Conservation (phyloP, 2,888 invertebrate species). For the Acholoe squamosa region DNA sequence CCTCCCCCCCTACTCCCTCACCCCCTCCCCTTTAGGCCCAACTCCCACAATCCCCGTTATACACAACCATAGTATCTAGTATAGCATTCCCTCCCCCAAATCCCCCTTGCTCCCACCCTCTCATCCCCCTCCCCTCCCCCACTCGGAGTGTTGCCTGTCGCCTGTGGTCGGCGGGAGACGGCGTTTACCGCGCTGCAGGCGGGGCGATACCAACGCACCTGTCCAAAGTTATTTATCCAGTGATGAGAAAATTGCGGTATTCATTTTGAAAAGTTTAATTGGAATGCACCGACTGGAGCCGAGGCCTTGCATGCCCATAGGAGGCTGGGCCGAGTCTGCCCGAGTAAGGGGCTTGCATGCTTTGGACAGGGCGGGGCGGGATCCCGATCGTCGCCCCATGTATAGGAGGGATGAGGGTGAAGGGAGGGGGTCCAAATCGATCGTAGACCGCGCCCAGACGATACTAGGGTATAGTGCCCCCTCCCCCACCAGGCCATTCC, state of each 20-base stretch:
- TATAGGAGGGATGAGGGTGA: not conserved
- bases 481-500: not conserved
- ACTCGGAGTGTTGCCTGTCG: not conserved
- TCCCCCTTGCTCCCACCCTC: slow-evolving; percentile 1
- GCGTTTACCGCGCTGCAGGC: not conserved
- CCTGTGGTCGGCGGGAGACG: not conserved
- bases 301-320: slow-evolving; percentile 30
- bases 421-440: not conserved
- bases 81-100: not conserved
- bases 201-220: not conserved
- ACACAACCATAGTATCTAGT: too few species aligned
- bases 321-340: not conserved
- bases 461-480: not conserved
- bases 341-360: slow-evolving; percentile 18
- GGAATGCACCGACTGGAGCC: slow-evolving; percentile 54
- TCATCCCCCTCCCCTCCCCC: slow-evolving; percentile 19
- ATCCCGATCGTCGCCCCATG: not conserved
- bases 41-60: too few species aligned
- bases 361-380: slow-evolving; percentile 1
- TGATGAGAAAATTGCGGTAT: slow-evolving; percentile 61
- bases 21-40: too few species aligned
- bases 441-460: not conserved
- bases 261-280: slow-evolving; percentile 61
- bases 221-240: slow-evolving; percentile 57
- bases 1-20: not conserved